Evolutionary conservation across 2,113 vertebrate species (phyloP).

Genomic region (rat (Rattus norvegicus)): DNA sequence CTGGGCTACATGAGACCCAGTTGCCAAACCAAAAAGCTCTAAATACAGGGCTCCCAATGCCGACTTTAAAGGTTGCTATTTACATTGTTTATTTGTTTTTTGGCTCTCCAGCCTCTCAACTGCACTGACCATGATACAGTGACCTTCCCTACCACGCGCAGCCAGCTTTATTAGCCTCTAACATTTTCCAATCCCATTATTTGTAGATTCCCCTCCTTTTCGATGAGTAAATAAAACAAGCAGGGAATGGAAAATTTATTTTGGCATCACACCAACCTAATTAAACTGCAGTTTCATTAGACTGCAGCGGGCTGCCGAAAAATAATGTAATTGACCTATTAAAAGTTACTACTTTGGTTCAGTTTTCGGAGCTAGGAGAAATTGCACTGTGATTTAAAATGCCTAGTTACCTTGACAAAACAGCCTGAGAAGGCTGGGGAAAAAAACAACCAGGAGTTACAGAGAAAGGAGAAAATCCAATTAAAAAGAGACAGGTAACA

Average conservation of each 20-base stretch:
- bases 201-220: constrained; percentile 74
- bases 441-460: constrained; percentile 20
- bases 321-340: constrained; percentile 76
- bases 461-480: constrained; percentile 56
- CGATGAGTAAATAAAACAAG: constrained; percentile 83
- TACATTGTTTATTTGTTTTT: not conserved
- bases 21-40: not conserved
- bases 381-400: constrained; percentile 74
- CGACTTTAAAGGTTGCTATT: not conserved
- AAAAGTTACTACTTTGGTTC: constrained; percentile 79
- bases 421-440: constrained; percentile 16
- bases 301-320: constrained; percentile 76
- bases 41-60: not conserved
- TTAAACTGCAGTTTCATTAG: constrained; percentile 80
- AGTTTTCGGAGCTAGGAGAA: constrained; percentile 60
- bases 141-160: constrained; percentile 23
- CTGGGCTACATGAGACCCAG: not conserved
- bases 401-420: constrained; percentile 70
- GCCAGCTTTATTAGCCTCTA: constrained; percentile 75
- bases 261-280: constrained; percentile 72
- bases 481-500: constrained; percentile 62
- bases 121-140: not conserved
- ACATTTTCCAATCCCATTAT: constrained; percentile 66
- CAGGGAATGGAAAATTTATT: constrained; percentile 78
- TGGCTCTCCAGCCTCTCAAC: constrained; percentile 29